A percentile compares a stretch with the other conserved stretches of the same genome.
Evolutionary conservation across 2,888 invertebrate genomes (phyloP).

Genomic region (Lobophora halterata): DNA sequence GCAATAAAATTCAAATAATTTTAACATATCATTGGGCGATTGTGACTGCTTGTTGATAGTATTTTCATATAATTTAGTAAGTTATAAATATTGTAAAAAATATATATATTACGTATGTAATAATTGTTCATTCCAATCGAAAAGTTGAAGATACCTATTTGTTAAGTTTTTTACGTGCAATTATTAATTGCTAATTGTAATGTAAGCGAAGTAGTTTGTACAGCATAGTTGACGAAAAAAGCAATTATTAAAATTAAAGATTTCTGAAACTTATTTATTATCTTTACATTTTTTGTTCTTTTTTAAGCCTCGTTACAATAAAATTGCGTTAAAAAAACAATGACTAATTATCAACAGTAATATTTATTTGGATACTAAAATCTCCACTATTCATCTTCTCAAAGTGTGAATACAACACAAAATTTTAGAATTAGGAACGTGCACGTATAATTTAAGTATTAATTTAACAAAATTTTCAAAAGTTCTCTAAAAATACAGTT

Average conservation of each 20-base stretch:
- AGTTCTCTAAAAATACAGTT: conserved; percentile 35
- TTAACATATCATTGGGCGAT: conserved; percentile 82
- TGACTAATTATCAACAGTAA: conserved; percentile 61
- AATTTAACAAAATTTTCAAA: conserved; percentile 37
- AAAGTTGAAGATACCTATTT: conserved; percentile 79
- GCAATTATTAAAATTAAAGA: conserved; percentile 80
- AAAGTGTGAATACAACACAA: conserved; percentile 61
- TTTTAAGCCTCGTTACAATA: conserved; percentile 22
- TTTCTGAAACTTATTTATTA: conserved; percentile 71
- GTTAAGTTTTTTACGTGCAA: conserved; percentile 82
- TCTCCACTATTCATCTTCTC: conserved; percentile 49
- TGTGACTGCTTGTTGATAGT: conserved; percentile 80
- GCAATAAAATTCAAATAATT: conserved; percentile 77
- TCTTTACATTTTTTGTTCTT: conserved; percentile 38
- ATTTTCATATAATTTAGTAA: conserved; percentile 77
- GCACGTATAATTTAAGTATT: conserved; percentile 43
- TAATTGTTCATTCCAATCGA: conserved; percentile 80
- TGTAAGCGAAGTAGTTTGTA: conserved; percentile 80
- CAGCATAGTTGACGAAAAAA: conserved; percentile 78
- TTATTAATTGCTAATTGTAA: conserved; percentile 80
- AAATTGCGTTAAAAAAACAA: conserved; percentile 29
- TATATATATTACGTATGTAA: conserved; percentile 65
- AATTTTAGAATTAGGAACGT: conserved; percentile 52
- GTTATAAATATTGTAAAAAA: conserved; percentile 74
- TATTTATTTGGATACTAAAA: conserved; percentile 75